Conservation (phyloP, 1,140 invertebrate species). For the Megalopta genalis region DNA sequence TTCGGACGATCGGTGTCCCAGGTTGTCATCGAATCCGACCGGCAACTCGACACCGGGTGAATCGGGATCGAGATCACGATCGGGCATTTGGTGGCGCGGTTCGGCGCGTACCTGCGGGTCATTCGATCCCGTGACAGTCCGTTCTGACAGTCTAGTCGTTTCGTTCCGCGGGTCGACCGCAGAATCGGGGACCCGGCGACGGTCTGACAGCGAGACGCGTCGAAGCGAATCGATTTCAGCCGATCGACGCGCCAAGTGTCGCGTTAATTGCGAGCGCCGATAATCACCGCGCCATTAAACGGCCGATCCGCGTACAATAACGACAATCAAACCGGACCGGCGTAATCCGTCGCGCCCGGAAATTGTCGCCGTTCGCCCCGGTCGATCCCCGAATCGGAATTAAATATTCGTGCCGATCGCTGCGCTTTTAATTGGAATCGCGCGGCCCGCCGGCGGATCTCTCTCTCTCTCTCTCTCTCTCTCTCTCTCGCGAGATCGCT, state of each 20-base stretch:
- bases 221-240: constrained; percentile 36
- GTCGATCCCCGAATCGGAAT: background rate
- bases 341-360: background rate
- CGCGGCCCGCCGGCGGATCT: too few species aligned
- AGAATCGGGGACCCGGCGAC: background rate
- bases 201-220: background rate
- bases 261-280: constrained; percentile 31
- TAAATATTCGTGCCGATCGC: background rate
- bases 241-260: constrained; percentile 9
- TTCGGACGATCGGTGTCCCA: background rate
- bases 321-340: constrained; percentile 18
- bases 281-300: constrained; percentile 38
- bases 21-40: too few species aligned
- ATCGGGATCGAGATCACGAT: background rate
- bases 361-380: background rate
- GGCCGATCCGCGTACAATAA: constrained; percentile 1
- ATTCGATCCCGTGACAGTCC: constrained; percentile 11
- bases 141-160: background rate
- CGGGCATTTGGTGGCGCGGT: background rate
- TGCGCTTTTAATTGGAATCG: background rate
- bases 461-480: too few species aligned
- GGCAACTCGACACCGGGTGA: too few species aligned
- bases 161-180: constrained; percentile 22
- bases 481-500: background rate
- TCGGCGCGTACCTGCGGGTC: background rate